Conservation (phyloP, 2,797 vertebrate species). For the Kryptopterus vitreolus region DNA sequence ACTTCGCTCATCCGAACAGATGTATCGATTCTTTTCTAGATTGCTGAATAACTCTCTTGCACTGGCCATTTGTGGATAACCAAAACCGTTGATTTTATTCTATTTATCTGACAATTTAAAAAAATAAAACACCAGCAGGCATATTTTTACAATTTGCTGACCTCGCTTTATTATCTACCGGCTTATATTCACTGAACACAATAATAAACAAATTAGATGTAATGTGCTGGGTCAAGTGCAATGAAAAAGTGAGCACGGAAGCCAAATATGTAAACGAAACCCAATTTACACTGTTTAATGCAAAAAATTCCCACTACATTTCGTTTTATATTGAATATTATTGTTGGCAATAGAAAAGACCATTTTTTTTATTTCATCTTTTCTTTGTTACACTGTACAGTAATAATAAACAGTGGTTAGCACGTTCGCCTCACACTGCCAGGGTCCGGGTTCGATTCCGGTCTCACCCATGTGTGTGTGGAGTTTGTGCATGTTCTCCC, state of each 20-base stretch:
- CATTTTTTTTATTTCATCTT: background rate
- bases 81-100: background rate
- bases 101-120: background rate
- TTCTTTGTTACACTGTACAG: too few relatives aligned
- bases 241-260: background rate
- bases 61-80: background rate
- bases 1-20: background rate
- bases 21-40: background rate
- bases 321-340: too few relatives aligned
- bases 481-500: too few relatives aligned
- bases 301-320: background rate
- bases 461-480: too few relatives aligned
- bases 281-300: background rate
- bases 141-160: background rate
- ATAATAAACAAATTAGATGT: background rate
- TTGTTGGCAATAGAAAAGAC: background rate
- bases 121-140: background rate
- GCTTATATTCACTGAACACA: background rate
- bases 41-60: conserved; percentile 8
- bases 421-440: too few relatives aligned
- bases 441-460: too few relatives aligned
- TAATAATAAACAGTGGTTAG: too few relatives aligned
- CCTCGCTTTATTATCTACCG: background rate
- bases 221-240: background rate
- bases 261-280: background rate